These are phyloP conservation scores for Bhutanitis thaidina DNA, from an alignment of 2,888 invertebrate species.

Conservation along the genomic window DNA sequence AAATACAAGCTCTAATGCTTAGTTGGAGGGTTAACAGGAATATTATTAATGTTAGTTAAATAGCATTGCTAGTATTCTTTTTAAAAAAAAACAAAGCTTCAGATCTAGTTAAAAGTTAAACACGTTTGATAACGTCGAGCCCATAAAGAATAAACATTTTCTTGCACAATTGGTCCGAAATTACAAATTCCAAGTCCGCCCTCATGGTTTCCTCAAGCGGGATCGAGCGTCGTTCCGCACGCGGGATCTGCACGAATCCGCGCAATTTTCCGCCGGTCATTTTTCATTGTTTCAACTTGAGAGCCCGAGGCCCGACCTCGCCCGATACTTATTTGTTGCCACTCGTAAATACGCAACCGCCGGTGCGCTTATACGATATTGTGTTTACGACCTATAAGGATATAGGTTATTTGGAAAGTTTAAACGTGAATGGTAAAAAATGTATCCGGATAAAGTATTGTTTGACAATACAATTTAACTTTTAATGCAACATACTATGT, in stretches of 20 bases:
- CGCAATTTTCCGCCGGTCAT: slow-evolving; percentile 78
- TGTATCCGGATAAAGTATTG: background rate
- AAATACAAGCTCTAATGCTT: too few relatives aligned
- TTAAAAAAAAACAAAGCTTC: too few relatives aligned
- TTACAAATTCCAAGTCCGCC: slow-evolving; percentile 33
- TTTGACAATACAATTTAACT: background rate
- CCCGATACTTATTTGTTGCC: slow-evolving; percentile 52
- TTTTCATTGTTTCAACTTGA: slow-evolving; percentile 70
- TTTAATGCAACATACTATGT: background rate
- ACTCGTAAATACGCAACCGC: slow-evolving; percentile 49
- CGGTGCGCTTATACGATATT: slow-evolving; percentile 39
- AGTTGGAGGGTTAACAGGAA: too few relatives aligned
- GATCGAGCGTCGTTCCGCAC: slow-evolving; percentile 39
- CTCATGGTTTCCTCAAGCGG: slow-evolving; percentile 44
- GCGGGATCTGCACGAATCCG: slow-evolving; percentile 60
- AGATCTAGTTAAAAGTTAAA: too few relatives aligned
- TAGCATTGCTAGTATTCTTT: too few relatives aligned
- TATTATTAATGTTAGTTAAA: too few relatives aligned
- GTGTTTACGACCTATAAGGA: slow-evolving; percentile 45
- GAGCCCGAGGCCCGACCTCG: slow-evolving; percentile 36
- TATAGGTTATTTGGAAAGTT: slow-evolving; percentile 31
- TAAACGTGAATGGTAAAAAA: slow-evolving; percentile 13
- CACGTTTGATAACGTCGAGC: too few relatives aligned
- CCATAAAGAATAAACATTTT: too few relatives aligned
- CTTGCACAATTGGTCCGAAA: background rate